Evolutionary conservation across 2,113 vertebrate genomes (phyloP).

Genomic region (Ciconia maguari): DNA sequence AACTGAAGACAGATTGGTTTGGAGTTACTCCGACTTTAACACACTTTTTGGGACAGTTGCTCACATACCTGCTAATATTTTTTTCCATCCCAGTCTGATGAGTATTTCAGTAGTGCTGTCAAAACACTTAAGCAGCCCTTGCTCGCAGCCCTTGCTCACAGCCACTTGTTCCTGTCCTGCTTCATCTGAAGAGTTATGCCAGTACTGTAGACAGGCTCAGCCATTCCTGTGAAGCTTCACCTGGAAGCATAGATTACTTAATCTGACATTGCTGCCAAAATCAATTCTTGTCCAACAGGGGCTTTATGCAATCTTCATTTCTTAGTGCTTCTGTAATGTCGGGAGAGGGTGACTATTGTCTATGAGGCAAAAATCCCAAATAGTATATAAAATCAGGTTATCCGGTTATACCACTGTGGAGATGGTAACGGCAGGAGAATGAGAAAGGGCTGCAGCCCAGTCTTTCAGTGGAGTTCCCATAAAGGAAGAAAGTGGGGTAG

Average conservation of each 20-base stretch:
- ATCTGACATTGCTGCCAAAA: conserved; percentile 28
- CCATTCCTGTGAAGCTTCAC: not conserved
- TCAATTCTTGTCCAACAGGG: not conserved
- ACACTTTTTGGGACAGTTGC: conserved; percentile 14
- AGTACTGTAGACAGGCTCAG: not conserved
- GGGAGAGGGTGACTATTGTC: not conserved
- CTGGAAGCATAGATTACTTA: not conserved
- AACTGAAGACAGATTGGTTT: not conserved
- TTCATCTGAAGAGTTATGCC: not conserved
- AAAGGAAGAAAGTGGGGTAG: not conserved
- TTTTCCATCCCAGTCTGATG: conserved; percentile 45
- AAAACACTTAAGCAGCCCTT: not conserved
- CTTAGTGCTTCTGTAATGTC: not conserved
- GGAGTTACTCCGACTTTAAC: not conserved
- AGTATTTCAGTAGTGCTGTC: conserved; percentile 51
- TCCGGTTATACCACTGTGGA: not conserved
- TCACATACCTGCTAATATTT: conserved; percentile 6
- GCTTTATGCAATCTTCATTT: not conserved
- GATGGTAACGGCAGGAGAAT: not conserved
- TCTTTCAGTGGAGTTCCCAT: not conserved
- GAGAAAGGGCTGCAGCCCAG: not conserved
- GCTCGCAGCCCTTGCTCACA: not conserved
- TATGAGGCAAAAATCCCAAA: not conserved
- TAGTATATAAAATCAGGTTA: not conserved
- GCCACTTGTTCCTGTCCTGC: not conserved